A percentile compares a stretch with the other conserved stretches of the same genome.
Evolutionary conservation across 2,113 vertebrate genomes (phyloP).

Genomic region (Austrofundulus limnaeus): DNA sequence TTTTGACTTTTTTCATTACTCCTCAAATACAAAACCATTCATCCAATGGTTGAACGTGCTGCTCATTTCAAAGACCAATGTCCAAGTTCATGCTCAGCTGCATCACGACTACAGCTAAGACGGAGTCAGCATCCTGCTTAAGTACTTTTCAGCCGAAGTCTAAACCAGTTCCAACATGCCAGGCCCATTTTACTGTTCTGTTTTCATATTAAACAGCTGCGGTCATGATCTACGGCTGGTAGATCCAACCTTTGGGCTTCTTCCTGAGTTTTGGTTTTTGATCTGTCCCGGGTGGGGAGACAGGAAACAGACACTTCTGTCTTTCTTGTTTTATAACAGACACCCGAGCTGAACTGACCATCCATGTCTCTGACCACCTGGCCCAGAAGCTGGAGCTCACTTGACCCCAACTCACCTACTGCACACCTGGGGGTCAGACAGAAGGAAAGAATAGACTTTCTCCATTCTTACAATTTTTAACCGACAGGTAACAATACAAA

Average conservation of each 20-base stretch:
- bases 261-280: constrained; percentile 39
- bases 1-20: neutral
- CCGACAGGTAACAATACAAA: neutral
- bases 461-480: neutral
- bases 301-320: constrained; percentile 68
- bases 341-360: constrained; percentile 73
- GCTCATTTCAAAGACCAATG: neutral
- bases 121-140: neutral
- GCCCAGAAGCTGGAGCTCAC: constrained; percentile 66
- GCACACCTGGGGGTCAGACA: constrained; percentile 48
- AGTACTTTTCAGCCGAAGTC: neutral
- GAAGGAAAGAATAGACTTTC: neutral
- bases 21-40: neutral
- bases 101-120: neutral
- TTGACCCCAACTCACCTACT: constrained; percentile 52
- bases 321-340: constrained; percentile 47
- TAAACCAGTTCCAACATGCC: neutral
- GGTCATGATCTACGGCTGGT: neutral
- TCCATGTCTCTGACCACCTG: constrained; percentile 75
- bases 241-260: neutral
- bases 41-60: neutral
- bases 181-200: neutral
- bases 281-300: constrained; percentile 58
- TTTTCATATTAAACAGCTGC: neutral
- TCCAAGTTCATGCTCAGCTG: neutral